Evolutionary conservation across 1,140 invertebrate species (phyloP).

Genomic region (Zophobas morio): DNA sequence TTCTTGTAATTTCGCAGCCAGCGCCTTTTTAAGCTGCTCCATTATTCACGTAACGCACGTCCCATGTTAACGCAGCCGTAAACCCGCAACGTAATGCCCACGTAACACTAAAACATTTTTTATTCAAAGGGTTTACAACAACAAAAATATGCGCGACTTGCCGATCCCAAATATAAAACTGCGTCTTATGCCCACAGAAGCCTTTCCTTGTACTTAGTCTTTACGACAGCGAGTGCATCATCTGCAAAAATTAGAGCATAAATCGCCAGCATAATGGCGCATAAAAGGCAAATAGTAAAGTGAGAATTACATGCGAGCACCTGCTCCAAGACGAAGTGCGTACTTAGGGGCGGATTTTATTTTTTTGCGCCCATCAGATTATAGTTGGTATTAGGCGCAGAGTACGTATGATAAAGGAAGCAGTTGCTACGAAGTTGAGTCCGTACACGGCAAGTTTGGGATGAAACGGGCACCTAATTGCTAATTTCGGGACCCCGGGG

Average conservation of each 20-base stretch:
- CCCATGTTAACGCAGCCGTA: neutral
- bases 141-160: neutral
- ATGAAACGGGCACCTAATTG: slow-evolving; percentile 56
- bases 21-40: neutral
- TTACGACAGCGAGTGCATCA: slow-evolving; percentile 30
- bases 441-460: slow-evolving; percentile 49
- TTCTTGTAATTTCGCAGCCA: too few relatives aligned
- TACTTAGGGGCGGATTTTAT: slow-evolving; percentile 20
- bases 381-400: slow-evolving; percentile 13
- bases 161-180: neutral
- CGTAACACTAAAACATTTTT: neutral
- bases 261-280: slow-evolving; percentile 23
- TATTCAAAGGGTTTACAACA: neutral
- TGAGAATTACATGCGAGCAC: slow-evolving; percentile 37
- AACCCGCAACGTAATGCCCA: neutral
- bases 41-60: neutral
- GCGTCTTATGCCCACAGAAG: slow-evolving; percentile 8
- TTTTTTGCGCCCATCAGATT: neutral
- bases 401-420: slow-evolving; percentile 37
- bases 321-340: slow-evolving; percentile 25
- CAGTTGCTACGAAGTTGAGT: slow-evolving; percentile 48
- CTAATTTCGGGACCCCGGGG: slow-evolving; percentile 53
- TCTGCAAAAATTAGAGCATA: slow-evolving; percentile 37
- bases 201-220: slow-evolving; percentile 19
- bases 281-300: slow-evolving; percentile 28